Base-by-base conservation (phyloP, 2,797 vertebrate genomes). In the Sebastes hopkinsi region DNA sequence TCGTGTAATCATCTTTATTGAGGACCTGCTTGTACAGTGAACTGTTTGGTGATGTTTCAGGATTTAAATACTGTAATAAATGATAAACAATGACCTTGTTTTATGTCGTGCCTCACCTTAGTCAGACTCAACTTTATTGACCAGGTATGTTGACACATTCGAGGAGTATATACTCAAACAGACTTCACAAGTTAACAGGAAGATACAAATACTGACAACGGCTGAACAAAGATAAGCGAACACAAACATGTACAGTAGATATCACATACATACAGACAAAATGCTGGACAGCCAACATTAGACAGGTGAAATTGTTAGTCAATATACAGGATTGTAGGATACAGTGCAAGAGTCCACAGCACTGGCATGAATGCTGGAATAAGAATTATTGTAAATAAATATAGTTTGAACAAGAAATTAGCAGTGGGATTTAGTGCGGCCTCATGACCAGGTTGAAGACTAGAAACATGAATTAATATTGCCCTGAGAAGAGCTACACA, bases 41-140 rank as follows among this genome's bases (percentile, higher is more conserved):
- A 87, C 36, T 91, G 85, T 87, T 89, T 89, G 81, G 81, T 91
- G 86, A 91, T 87, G 86, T 93, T 88, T 91, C 79, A 67, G 52
- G 80, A 84, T 92, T 92, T 87, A 88, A 86, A 86, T 87, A 83
- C 81, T 91, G 88, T 91, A 94, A 92, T 94, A 94, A 94, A 94
- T 72, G 13, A 79, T 72, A 52, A 85, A 83, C 32, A 78, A 77
- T 67, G 13, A 58, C 36, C 38, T 55, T 74, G 75, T 80, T 80
- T 73, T 20, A 34, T 54, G 52, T 68, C 30, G 11, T 61, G 30
- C 3, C 7, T 56, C 27, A 25, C 34, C 36, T 6, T 54, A 9
- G 1, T 74, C 10, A n/a, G 30, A 52, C 38, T 56, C 2, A 65
- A 2, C 3, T n/a, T 55, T 1, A 36, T 34, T 67, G 16, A 27